Evolutionary conservation across 2,113 vertebrate genomes (phyloP), one percentile per base, ranked within the genome.

Genomic region (Cyanoderma ruficeps): DNA sequence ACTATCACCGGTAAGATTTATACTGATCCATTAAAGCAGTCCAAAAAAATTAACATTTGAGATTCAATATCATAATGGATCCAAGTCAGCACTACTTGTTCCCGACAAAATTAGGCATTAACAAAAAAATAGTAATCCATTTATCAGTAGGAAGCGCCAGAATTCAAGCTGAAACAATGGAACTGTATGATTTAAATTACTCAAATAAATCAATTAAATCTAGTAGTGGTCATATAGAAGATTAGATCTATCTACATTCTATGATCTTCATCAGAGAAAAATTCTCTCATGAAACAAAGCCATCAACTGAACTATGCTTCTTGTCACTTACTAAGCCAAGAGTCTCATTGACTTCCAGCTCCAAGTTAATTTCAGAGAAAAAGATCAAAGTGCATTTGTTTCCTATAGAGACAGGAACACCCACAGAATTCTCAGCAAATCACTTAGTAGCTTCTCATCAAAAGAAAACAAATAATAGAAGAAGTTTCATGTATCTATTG

Each of bases 1-100:
- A 18, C 41, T 37, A 70, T 76, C 65, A 55, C 75, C 12, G 33
- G 23, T 74, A 69, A 94, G 79, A 94, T 96, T 95, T 95, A 94
- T 87, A 82, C 41, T 23, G 49, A 71, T 31, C 82, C 87, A 95
- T 94, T 93, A 97, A 95, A 84, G 74, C 65, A 85, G 86, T n/a
- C n/a, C 7, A 46, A 75, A 87, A 49, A 81, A 85, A 76, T 61
- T 49, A 97, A 93, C 25, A 1, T 89, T 87, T 68, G 85, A 49
- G 91, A 93, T 79, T 83, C 88, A 96, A 83, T 96, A 94, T 84
- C 82, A 57, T 96, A 95, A 89, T 94, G 94, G 79, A 93, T 81
- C 71, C 83, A 83, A 77, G 91, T 92, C 85, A 97, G 96, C 72
- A 97, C 68, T 93, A 74, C 84, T 63, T 80, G 68, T 82, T 90